Conservation (phyloP, 2,113 vertebrate genomes). For the Thalassoma bifasciatum region DNA sequence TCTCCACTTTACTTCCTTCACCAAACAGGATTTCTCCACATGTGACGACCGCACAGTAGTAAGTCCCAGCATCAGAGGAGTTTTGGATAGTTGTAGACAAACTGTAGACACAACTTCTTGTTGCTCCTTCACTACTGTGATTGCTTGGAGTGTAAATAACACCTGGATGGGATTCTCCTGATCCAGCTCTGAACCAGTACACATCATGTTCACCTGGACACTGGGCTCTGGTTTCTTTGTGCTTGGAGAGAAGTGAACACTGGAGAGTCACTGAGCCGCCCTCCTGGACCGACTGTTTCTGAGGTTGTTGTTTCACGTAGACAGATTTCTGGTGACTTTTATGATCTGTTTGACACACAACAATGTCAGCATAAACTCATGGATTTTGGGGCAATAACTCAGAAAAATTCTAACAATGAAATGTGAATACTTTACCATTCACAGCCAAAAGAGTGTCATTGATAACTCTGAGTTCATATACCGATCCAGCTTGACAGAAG, state of each 20-base stretch:
- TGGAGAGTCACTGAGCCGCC: slow-evolving; percentile 40
- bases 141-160: slow-evolving; percentile 42
- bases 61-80: slow-evolving; percentile 53
- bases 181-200: slow-evolving; percentile 55
- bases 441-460: slow-evolving; percentile 39
- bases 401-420: neutral
- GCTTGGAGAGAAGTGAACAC: slow-evolving; percentile 56
- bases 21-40: slow-evolving; percentile 68
- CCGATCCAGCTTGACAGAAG: slow-evolving; percentile 47
- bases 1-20: slow-evolving; percentile 47
- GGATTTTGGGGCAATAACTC: neutral
- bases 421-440: slow-evolving; percentile 48
- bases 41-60: slow-evolving; percentile 64
- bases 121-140: neutral
- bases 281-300: neutral
- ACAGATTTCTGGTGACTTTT: neutral
- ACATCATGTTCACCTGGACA: slow-evolving; percentile 40
- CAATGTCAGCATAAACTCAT: neutral
- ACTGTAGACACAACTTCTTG: slow-evolving; percentile 52
- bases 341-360: slow-evolving; percentile 14
- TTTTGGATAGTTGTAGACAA: slow-evolving; percentile 46
- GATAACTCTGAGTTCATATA: rapidly evolving
- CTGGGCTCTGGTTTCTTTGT: neutral
- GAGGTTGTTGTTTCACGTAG: slow-evolving; percentile 26
- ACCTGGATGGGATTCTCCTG: neutral